Conservation (phyloP, 1,140 invertebrate genomes). For the Nomia melanderi region DNA sequence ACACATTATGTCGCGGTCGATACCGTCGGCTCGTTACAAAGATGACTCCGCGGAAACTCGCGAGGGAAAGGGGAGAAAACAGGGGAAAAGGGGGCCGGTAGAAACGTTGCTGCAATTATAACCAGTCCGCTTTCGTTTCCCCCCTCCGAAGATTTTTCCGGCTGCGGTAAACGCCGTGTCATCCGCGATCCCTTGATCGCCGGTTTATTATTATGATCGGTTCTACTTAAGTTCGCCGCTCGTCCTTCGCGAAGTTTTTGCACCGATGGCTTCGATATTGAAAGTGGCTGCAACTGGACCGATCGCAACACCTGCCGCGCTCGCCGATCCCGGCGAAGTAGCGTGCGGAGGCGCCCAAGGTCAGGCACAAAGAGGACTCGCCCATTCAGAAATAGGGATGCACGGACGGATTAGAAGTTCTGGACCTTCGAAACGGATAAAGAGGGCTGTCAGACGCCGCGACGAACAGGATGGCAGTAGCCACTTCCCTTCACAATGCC, state of each 20-base stretch:
- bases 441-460: slow-evolving; percentile 31
- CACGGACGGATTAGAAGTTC: slow-evolving; percentile 57
- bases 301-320: slow-evolving; percentile 34
- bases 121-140: slow-evolving; percentile 45
- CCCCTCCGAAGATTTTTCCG: slow-evolving; percentile 32
- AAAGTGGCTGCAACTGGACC: slow-evolving; percentile 37
- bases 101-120: slow-evolving; percentile 46
- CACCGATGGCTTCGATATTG: slow-evolving; percentile 38
- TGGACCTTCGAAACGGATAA: slow-evolving; percentile 23
- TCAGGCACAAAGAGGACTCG: slow-evolving; percentile 45
- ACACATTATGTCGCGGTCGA: slow-evolving; percentile 28
- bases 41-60: slow-evolving; percentile 46
- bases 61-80: no score
- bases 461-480: slow-evolving; percentile 25
- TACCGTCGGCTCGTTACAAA: slow-evolving; percentile 47
- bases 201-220: slow-evolving; percentile 34
- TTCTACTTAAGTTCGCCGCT: slow-evolving; percentile 30
- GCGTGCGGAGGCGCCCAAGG: no score
- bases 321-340: slow-evolving; percentile 13
- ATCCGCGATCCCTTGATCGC: slow-evolving; percentile 48
- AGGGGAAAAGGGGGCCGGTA: not conserved
- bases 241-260: slow-evolving; percentile 9
- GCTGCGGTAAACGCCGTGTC: slow-evolving; percentile 34
- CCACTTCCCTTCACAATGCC: not conserved
- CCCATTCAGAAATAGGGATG: slow-evolving; percentile 43